These are phyloP conservation scores for Ethmia dodecea DNA, from an alignment of 2,888 invertebrate genomes.

Conservation along the genomic window DNA sequence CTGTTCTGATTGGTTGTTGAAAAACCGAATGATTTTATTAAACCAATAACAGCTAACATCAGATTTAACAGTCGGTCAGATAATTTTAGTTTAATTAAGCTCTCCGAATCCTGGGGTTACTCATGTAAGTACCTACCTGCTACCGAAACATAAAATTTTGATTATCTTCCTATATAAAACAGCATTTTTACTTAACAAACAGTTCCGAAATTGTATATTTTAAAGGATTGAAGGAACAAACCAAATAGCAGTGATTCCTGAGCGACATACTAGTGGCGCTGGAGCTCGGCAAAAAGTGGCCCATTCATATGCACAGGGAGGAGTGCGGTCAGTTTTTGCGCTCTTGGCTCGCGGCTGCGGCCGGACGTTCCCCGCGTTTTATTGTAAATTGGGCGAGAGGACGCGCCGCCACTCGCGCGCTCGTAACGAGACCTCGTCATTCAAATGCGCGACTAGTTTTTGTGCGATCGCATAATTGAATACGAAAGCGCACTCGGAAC, in stretches of 20 bases:
- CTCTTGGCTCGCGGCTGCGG: conserved; percentile 6
- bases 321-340: conserved; percentile 64
- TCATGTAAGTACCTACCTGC: no score
- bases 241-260: conserved; percentile 38
- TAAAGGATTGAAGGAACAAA: no score
- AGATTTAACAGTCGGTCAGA: no score
- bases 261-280: conserved; percentile 1
- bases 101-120: no score
- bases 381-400: conserved; percentile 63
- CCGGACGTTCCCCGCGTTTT: conserved; percentile 69
- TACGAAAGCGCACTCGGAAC: conserved; percentile 60
- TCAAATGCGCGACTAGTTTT: conserved; percentile 73
- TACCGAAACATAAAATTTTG: no score
- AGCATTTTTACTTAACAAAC: no score
- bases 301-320: conserved; percentile 70
- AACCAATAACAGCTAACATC: no score
- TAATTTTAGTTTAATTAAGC: no score
- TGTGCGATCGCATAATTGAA: conserved; percentile 62
- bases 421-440: conserved; percentile 37
- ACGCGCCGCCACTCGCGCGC: conserved; percentile 1
- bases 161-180: no score
- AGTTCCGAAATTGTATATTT: no score
- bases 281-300: conserved; percentile 46
- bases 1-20: no score
- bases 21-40: no score